Conservation (phyloP, 2,888 invertebrate species). For the Fragum fragum region DNA sequence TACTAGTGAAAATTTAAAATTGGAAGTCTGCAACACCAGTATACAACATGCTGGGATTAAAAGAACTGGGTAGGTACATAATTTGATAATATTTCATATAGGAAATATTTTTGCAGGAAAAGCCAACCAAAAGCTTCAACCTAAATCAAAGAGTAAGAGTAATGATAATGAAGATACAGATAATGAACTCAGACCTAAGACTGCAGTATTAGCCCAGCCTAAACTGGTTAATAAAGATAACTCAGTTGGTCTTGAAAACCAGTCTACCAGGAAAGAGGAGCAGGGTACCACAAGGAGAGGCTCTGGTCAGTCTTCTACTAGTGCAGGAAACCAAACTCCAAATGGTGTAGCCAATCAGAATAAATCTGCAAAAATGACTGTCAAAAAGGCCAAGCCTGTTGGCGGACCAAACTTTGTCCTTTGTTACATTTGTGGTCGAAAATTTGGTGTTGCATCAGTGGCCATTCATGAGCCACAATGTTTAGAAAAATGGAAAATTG, state of each 20-base stretch:
- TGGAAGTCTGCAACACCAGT: no score
- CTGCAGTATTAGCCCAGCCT: constrained; percentile 78
- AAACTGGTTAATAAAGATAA: constrained; percentile 82
- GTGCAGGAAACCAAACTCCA: constrained; percentile 15
- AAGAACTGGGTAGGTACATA: constrained; percentile 54
- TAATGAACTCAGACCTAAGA: constrained; percentile 73
- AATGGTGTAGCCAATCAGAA: not conserved
- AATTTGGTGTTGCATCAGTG: constrained; percentile 90
- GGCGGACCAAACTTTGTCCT: constrained; percentile 85
- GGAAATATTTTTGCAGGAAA: constrained; percentile 29
- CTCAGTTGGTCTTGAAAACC: constrained; percentile 71
- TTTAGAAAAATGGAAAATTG: constrained; percentile 89
- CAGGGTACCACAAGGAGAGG: constrained; percentile 12
- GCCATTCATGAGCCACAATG: constrained; percentile 91
- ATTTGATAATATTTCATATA: not conserved
- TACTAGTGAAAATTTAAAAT: no score
- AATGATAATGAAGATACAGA: constrained; percentile 18
- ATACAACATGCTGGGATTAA: constrained; percentile 49
- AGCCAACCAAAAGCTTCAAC: constrained; percentile 1
- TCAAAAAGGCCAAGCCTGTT: constrained; percentile 62
- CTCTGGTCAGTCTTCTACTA: constrained; percentile 8
- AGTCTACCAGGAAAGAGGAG: constrained; percentile 57
- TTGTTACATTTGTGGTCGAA: constrained; percentile 90
- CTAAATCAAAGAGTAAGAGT: not conserved
- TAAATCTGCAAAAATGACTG: not conserved